phyloP scores from a whole-genome alignment of 2,797 vertebrate species.

The Gymnodraco acuticeps region DNA sequence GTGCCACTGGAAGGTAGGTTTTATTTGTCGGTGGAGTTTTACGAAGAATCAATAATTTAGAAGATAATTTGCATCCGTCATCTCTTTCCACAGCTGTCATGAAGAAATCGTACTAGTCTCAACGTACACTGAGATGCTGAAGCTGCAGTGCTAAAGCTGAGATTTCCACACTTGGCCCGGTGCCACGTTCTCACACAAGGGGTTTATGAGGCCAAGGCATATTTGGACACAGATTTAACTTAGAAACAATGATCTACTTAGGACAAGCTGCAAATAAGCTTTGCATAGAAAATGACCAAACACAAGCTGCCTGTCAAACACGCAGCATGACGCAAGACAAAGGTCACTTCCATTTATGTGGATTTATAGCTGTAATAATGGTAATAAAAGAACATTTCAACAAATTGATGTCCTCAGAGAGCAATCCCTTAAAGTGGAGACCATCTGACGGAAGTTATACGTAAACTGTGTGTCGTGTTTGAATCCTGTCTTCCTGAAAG shows the following conservation, averaged over 20 bases:
- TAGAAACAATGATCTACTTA: conserved; percentile 68
- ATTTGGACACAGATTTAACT: conserved; percentile 57
- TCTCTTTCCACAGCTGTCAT: conserved; percentile 70
- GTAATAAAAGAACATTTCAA: conserved; percentile 52
- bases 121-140: conserved; percentile 29
- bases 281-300: conserved; percentile 47
- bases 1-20: conserved; percentile 23
- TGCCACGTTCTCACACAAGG: conserved; percentile 56
- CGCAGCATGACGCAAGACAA: conserved; percentile 57
- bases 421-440: conserved; percentile 17
- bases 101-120: conserved; percentile 52
- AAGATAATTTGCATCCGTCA: conserved; percentile 57
- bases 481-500: conserved; percentile 45
- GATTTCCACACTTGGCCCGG: conserved; percentile 50
- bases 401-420: conserved; percentile 40
- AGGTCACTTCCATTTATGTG: conserved; percentile 68
- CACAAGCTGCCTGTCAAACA: conserved; percentile 64
- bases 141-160: conserved; percentile 15
- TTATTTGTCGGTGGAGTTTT: conserved; percentile 27
- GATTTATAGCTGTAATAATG: conserved; percentile 63
- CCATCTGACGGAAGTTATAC: conserved; percentile 34
- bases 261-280: conserved; percentile 61
- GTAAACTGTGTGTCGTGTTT: conserved; percentile 21
- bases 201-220: conserved; percentile 48
- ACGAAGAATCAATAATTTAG: conserved; percentile 63